These are phyloP conservation scores for Macropus fuliginosus DNA, from an alignment of 2,797 vertebrate genomes.

Conservation along the genomic window DNA sequence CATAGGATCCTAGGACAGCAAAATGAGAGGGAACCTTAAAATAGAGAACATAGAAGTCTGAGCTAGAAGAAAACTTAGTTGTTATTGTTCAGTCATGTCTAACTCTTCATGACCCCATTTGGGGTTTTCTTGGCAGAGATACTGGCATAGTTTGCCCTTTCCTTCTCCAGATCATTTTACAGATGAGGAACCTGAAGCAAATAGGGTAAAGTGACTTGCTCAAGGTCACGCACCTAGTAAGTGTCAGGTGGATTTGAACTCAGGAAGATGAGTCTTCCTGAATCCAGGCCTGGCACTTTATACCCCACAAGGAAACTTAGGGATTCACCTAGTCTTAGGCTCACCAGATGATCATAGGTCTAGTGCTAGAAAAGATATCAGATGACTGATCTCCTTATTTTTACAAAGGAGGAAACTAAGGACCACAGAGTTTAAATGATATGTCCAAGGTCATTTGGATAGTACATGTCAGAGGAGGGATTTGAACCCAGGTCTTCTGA, in stretches of 20 bases:
- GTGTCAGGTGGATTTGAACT: too few relatives aligned
- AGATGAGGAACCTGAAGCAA: not conserved
- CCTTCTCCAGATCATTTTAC: not conserved
- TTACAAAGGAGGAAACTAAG: not conserved
- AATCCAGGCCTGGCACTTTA: too few relatives aligned
- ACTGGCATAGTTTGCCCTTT: not conserved
- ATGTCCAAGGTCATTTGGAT: not conserved
- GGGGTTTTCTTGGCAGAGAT: not conserved
- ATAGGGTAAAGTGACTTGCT: too few relatives aligned
- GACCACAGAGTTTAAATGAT: not conserved
- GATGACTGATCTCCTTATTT: not conserved
- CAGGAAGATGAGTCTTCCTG: too few relatives aligned
- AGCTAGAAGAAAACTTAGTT: not conserved
- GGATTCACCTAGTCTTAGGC: too few relatives aligned
- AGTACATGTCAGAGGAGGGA: not conserved
- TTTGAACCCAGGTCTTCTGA: not conserved
- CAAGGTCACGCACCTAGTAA: too few relatives aligned
- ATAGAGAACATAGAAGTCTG: not conserved
- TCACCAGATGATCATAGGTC: not conserved
- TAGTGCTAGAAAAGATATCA: not conserved
- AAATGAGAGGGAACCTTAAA: slow-evolving; percentile 50
- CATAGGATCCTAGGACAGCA: not conserved
- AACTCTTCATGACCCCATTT: not conserved
- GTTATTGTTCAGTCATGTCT: not conserved
- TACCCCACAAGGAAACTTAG: too few relatives aligned